phyloP scores from a whole-genome alignment of 2,113 vertebrate species.

The Heterotis niloticus region DNA sequence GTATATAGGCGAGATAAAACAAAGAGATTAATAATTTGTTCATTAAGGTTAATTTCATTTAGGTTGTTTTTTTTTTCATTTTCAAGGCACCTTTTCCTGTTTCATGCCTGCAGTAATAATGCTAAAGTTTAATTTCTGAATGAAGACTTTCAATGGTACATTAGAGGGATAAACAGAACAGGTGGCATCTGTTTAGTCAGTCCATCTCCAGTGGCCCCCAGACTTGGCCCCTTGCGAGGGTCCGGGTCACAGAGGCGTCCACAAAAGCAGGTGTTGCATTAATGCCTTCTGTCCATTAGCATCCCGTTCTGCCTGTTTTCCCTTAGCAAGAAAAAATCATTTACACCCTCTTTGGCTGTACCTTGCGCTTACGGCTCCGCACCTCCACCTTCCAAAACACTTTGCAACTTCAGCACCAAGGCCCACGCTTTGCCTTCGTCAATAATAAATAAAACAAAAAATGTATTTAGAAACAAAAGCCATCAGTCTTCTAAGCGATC shows the following conservation, averaged over 20 bases:
- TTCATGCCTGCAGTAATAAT: background rate
- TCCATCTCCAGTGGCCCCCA: background rate
- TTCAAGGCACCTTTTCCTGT: background rate
- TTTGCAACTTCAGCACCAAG: background rate
- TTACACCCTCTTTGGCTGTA: background rate
- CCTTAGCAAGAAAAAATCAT: background rate
- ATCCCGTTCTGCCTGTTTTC: background rate
- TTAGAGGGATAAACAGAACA: slow-evolving; percentile 9
- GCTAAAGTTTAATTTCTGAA: background rate
- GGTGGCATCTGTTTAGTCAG: background rate
- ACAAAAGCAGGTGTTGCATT: background rate
- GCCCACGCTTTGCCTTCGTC: background rate
- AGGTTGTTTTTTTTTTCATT: slow-evolving; percentile 14
- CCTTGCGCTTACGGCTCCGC: background rate
- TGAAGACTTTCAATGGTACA: background rate
- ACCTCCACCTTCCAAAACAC: background rate
- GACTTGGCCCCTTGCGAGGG: background rate
- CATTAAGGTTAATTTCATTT: background rate
- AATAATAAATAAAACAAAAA: background rate
- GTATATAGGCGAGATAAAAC: too few relatives aligned
- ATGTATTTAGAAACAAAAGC: slow-evolving; percentile 1
- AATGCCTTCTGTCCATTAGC: slow-evolving; percentile 15
- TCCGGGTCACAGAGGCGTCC: background rate
- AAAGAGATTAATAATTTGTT: background rate
- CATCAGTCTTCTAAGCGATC: background rate